Base-by-base conservation (phyloP, 1,140 invertebrate genomes). In the Palaemon carinicauda region DNA sequence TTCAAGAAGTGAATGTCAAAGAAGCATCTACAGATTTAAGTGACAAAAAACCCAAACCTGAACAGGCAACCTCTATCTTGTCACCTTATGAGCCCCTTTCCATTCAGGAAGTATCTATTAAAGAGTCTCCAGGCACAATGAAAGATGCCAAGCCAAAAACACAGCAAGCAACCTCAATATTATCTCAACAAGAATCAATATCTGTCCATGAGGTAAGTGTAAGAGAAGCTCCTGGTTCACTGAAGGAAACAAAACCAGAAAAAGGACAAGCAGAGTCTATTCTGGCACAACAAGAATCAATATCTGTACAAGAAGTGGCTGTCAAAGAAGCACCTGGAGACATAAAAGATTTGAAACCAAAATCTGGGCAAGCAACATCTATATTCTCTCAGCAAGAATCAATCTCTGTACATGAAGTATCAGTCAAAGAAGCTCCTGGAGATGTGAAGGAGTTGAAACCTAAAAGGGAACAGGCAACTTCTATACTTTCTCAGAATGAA, bases 301-400 rank as follows among this genome's bases (percentile, higher is more conserved):
- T 79, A 17, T 31, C 77, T 65, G 74, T 75, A 31, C 56, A 87
- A 27, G 88, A 87, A 54, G 65, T 89, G 3, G 71, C 82, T 17
- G 77, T 88, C 3, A 88, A 86, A 21, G 93, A 92, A 88, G 92
- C 91, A 86, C 92, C 93, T 90, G 90, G 75, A 15, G 90, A 91
- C 69, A 91, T 92, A 82, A 87, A 87, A 7, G 77, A 87, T 71
- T 12, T 82, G 52, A 89, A 92, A 88, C 69, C 88, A 14, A 89
- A 91, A 3, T 88, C 84, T 89, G 89, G 90, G 51, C 90, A 90
- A 84, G 93, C 94, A 15, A 91, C 89, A 15, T 56, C 78, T 69
- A 83, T 50, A 31, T 19, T 86, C 5, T 52, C 84, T 19, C 54
- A 50, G 33, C 84, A 86, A 19, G 60, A 86, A 71, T 86, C 84